phyloP scores from a whole-genome alignment of 2,797 vertebrate species.

The Schizothorax lantsangensis region DNA sequence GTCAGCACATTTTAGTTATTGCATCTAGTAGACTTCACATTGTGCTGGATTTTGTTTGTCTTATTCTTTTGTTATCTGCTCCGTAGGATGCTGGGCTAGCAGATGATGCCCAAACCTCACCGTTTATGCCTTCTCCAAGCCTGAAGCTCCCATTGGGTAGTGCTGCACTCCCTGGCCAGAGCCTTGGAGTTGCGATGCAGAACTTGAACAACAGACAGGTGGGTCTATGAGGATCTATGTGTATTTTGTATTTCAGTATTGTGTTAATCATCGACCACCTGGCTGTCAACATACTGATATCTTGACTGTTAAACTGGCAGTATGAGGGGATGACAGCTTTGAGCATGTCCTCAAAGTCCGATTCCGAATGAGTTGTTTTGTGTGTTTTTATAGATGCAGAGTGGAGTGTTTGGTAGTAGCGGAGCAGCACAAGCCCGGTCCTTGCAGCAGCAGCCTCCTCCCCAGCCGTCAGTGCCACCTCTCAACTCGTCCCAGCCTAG shows the following conservation, averaged over 20 bases:
- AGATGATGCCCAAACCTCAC: constrained; percentile 97
- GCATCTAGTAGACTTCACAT: constrained; percentile 54
- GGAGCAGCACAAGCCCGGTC: constrained; percentile 97
- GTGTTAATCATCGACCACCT: background rate
- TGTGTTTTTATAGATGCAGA: constrained; percentile 83
- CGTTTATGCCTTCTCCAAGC: constrained; percentile 99
- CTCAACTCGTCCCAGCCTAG: constrained; percentile 99
- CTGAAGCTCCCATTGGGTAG: constrained; percentile 98
- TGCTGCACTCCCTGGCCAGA: constrained; percentile 95
- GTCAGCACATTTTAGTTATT: background rate
- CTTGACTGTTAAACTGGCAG: background rate
- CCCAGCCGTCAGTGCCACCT: constrained; percentile 94
- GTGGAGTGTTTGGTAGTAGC: constrained; percentile 98
- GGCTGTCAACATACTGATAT: background rate
- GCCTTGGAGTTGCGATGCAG: constrained; percentile 98
- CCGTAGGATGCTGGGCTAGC: constrained; percentile 93
- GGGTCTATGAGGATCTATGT: constrained; percentile 59
- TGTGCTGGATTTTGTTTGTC: background rate
- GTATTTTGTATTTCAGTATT: background rate
- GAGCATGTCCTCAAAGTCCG: background rate
- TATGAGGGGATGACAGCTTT: background rate
- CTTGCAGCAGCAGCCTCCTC: constrained; percentile 85
- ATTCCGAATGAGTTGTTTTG: background rate
- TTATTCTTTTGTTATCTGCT: constrained; percentile 65
- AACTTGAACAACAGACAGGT: constrained; percentile 99